Conservation (phyloP, 2,888 invertebrate species). For the Polydrusus pterygomalis region DNA sequence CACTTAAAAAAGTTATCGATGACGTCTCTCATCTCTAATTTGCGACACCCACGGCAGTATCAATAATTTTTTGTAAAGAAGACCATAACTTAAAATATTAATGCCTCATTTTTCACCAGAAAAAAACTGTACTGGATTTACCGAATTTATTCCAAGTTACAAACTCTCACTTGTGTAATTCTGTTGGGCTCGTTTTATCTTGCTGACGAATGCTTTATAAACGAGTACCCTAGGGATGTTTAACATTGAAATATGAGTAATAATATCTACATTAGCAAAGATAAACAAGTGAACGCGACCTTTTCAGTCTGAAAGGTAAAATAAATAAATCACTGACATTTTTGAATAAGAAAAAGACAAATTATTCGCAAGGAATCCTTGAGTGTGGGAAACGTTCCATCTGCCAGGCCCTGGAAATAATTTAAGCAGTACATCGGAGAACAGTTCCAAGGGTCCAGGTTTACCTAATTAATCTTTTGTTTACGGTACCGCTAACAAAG, state of each 20-base stretch:
- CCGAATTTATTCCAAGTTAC: too few relatives aligned
- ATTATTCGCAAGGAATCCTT: conserved; percentile 49
- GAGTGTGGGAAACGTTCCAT: conserved; percentile 49
- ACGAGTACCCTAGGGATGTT: background rate
- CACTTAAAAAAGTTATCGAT: too few relatives aligned
- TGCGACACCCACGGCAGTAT: too few relatives aligned
- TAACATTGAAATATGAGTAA: conserved; percentile 26
- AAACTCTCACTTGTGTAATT: conserved; percentile 9
- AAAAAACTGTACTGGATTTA: too few relatives aligned
- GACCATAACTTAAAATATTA: too few relatives aligned
- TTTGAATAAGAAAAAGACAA: conserved; percentile 52
- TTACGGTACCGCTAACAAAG: conserved; percentile 28
- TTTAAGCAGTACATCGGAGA: conserved; percentile 43
- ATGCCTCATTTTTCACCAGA: too few relatives aligned
- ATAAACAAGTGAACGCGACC: conserved; percentile 40
- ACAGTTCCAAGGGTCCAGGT: conserved; percentile 32
- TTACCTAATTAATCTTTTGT: conserved; percentile 36
- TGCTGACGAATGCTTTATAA: conserved; percentile 11
- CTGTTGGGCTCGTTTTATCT: conserved; percentile 18
- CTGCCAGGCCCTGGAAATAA: conserved; percentile 41
- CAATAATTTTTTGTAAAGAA: too few relatives aligned
- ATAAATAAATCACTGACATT: conserved; percentile 55
- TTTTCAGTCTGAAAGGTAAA: conserved; percentile 44
- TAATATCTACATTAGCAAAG: conserved; percentile 33
- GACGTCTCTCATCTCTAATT: too few relatives aligned